Percentiles rank a stretch among this genome's conserved stretches.
These are phyloP conservation scores for Poeciliopsis retropinna DNA, from an alignment of 2,113 vertebrate species.

Conservation along the genomic window DNA sequence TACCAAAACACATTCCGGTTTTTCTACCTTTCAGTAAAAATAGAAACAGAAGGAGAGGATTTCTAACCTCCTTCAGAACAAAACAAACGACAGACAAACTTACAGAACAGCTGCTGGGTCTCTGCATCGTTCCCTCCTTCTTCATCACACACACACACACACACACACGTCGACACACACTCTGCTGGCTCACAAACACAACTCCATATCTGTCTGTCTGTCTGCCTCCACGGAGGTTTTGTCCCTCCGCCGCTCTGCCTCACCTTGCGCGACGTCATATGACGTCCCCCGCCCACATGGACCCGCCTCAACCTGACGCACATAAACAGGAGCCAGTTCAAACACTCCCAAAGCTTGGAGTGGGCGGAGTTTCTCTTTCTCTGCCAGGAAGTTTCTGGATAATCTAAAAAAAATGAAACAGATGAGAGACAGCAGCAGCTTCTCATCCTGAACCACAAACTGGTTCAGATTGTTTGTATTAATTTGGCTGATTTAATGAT, in stretches of 20 bases:
- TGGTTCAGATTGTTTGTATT: too few species aligned
- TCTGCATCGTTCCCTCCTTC: constrained; percentile 48
- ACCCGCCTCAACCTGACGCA: constrained; percentile 58
- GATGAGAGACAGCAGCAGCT: not conserved
- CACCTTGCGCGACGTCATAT: constrained; percentile 3
- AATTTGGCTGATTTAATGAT: not conserved
- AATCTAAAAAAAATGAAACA: not conserved
- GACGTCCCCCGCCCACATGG: constrained; percentile 33
- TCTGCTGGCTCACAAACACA: not conserved
- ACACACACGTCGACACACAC: constrained; percentile 3
- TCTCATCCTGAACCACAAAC: not conserved
- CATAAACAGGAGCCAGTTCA: not conserved
- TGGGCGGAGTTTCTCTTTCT: not conserved
- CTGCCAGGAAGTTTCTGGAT: not conserved
- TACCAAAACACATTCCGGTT: too few species aligned
- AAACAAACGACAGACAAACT: constrained; percentile 45
- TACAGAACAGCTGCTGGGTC: constrained; percentile 73
- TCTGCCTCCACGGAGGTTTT: constrained; percentile 30
- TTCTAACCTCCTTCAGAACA: constrained; percentile 13
- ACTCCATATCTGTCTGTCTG: not conserved
- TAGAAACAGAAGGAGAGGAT: constrained; percentile 5
- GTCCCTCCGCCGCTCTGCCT: constrained; percentile 22
- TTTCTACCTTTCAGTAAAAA: not conserved
- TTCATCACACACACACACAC: constrained; percentile 30
- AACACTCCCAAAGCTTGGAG: not conserved